A percentile compares a stretch with the other conserved stretches of the same genome.
Evolutionary conservation across 2,113 vertebrate genomes (phyloP).

Genomic region (Neomonachus schauinslandi): DNA sequence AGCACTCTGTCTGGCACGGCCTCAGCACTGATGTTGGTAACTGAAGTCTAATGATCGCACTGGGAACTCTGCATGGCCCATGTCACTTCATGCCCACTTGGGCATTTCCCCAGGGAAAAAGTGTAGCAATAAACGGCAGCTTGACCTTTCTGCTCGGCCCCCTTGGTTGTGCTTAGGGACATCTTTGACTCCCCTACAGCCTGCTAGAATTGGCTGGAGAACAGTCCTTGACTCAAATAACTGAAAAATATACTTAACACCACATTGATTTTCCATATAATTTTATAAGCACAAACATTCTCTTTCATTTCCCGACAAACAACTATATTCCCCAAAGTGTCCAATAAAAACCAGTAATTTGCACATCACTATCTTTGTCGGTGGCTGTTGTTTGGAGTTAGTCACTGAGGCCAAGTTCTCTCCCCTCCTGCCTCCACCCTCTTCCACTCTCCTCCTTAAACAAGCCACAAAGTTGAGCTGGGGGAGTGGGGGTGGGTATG

Average conservation of each 20-base stretch:
- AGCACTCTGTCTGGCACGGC: accelerated
- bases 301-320: slow-evolving; percentile 84
- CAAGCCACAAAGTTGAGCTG: neutral
- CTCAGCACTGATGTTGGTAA: neutral
- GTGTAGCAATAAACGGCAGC: neutral
- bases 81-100: neutral
- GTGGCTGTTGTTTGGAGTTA: slow-evolving; percentile 25
- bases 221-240: slow-evolving; percentile 58
- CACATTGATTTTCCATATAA: slow-evolving; percentile 78
- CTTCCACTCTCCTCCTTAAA: neutral
- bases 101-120: neutral
- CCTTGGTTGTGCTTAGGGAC: neutral
- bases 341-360: slow-evolving; percentile 78
- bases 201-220: slow-evolving; percentile 66
- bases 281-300: slow-evolving; percentile 83
- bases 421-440: neutral
- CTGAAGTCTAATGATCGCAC: neutral
- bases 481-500: neutral
- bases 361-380: slow-evolving; percentile 58
- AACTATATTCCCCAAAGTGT: slow-evolving; percentile 73
- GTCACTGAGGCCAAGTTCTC: neutral
- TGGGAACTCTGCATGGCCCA: accelerated
- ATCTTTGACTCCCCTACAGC: slow-evolving; percentile 31
- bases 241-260: slow-evolving; percentile 78
- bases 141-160: slow-evolving; percentile 49